These are phyloP conservation scores for Raphicerus campestris DNA, from an alignment of 2,113 vertebrate genomes.

Conservation along the genomic window DNA sequence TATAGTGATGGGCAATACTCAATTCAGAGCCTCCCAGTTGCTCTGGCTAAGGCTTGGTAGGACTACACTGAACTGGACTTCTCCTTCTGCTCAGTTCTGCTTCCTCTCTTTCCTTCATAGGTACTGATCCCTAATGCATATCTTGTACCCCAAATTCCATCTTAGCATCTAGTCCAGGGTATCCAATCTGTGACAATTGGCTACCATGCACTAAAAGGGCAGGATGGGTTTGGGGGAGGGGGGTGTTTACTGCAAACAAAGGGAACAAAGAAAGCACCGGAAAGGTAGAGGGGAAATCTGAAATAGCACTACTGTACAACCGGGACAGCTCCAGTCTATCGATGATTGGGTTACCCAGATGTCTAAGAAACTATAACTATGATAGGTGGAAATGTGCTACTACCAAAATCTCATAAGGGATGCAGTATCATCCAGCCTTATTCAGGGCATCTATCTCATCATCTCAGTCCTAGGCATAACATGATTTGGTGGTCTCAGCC, in stretches of 20 bases:
- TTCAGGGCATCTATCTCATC: not conserved
- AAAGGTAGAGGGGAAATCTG: not conserved
- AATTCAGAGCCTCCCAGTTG: not conserved
- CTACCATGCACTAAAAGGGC: not conserved
- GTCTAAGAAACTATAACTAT: not conserved
- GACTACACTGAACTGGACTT: not conserved
- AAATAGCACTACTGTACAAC: not conserved
- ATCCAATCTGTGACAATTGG: not conserved
- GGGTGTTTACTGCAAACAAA: not conserved
- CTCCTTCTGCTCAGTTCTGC: not conserved
- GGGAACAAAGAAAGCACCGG: not conserved
- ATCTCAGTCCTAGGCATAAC: not conserved
- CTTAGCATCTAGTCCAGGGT: not conserved
- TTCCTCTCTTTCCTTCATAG: not conserved
- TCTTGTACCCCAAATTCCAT: not conserved
- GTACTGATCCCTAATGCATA: not conserved
- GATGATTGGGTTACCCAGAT: not conserved
- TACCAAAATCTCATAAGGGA: not conserved
- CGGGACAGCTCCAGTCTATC: not conserved
- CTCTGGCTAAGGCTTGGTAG: not conserved
- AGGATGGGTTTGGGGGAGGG: not conserved
- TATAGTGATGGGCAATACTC: too few relatives aligned
- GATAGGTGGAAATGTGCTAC: not conserved
- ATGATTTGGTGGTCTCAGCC: not conserved
- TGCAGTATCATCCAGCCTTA: not conserved